Base-by-base conservation (phyloP, 2,888 invertebrate species). In the Melipona bicolor region DNA sequence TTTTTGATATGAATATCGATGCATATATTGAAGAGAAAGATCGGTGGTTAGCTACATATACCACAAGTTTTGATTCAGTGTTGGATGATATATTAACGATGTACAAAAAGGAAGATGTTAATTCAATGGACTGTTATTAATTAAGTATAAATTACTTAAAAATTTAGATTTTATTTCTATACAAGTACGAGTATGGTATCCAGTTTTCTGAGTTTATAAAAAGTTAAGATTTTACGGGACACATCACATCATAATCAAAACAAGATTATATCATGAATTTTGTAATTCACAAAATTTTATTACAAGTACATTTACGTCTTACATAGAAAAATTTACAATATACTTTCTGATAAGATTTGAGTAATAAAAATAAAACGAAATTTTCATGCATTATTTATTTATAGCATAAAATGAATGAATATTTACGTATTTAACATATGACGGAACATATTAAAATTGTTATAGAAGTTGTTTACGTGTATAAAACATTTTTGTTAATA, bases 41-140 rank as follows among this genome's bases (percentile, higher is more conserved):
- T 71, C 95, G 96, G 73, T 97, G 97, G 97, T 95, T 97, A 59
- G 95, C 95, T 70, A 96, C 96, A 49, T 96, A 96, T 68, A 96
- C 96, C n/a, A 96, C 96, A 88, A 96, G 96, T 89, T 95, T 97
- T 24, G 95, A 96, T 4, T 97, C 97, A 0, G 95, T 97, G 6
- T 93, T 98, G 3, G 97, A 97, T 90, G 97, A 98, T 93, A 97
- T 97, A 84, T 93, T 97, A 36, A 96, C 96, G 17, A 95, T 96
- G 75, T 96, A 96, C 89, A 95, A 96, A 87, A 91, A 94, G 1
- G 95, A 92, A 61, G 96, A 96, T 83, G 94, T 96, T 0, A 97
- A 97, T 90, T 95, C 95, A 50, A 95, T 97, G 95, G 97, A 97
- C 95, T 97, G 97, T 94, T 97, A 97, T 91, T 97, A 93, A 94